Evolutionary conservation across 2,797 vertebrate species (phyloP), one percentile per base, ranked within the genome.

Genomic region (Spheniscus humboldti): DNA sequence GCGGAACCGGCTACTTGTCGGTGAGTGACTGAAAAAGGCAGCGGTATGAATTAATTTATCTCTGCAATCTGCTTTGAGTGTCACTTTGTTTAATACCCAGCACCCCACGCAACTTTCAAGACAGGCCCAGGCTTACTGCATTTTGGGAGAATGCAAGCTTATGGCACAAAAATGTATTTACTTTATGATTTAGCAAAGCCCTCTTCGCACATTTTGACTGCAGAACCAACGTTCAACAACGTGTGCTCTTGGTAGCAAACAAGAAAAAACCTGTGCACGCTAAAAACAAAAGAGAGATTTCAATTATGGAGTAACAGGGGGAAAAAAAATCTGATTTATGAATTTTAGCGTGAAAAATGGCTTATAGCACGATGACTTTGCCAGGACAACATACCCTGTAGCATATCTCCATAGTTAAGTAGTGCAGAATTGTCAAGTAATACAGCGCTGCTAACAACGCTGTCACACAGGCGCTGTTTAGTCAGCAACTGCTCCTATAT

Each of bases 401-500:
- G 83, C 43, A 6, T 35, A 90, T 80, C 81, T 93, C 92, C n/a
- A 17, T 43, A 80, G 71, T 62, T 82, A 94, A 88, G 96, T 37
- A 66, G 92, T 47, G 27, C 83, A 80, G 96, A 94, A 94, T 89
- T 96, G 96, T 94, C 76, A 43, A 63, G 91, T 63, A 96, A 95
- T 45, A 69, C 59, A 55, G 97, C 11, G 19, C 93, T 77, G 88
- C 96, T 97, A 97, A 97, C 94, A 96, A 82, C 3, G 1, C 92
- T 96, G 88, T 96, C 96, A 94, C 94, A 76, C 16, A 73, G 94
- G 73, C 28, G 18, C 81, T 95, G 97, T 97, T 96, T 86, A 98
- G 96, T 98, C 97, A 98, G 97, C 97, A 72, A 39, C 73, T 96
- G 92, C 55, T 89, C 96, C 94, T 95, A 59, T 86, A 8, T 81